Base-by-base conservation (phyloP, 2,113 vertebrate genomes). In the sheep (Ovis aries) region DNA sequence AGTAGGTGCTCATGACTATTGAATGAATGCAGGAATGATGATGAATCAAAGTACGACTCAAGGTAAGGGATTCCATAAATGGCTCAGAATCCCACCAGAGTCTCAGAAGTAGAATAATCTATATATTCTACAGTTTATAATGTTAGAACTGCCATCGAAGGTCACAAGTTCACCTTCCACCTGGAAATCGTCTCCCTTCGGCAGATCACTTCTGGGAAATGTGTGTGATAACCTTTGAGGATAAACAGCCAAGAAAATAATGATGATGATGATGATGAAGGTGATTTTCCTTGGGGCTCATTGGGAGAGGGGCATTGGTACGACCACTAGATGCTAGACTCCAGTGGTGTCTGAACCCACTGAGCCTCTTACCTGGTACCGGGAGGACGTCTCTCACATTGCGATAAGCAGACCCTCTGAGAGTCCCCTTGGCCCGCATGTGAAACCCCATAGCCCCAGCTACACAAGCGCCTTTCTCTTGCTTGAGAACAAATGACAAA, bases 1-100 rank as follows among this genome's bases (percentile, higher is more conserved):
- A 5, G 7, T 1, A 2, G n/a, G 15, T 2, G 1, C 8, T 52
- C 31, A 2, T 5, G 33, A 6, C 15, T 19, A 10, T 5, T 23
- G 10, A 27, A 33, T 4, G 45, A 57, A 13, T 16, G 29, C 48
- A 86, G 40, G 16, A 1, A 12, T 7, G 11, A 11, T 3, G 12
- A 50, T 15, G 10, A 36, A 25, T 1, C 12, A 9, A 86, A 86
- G 31, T 6, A 16, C 19, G 50, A 31, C 8, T 21, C 23, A 25
- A 6, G 25, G 29, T 27, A 15, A 33, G 2, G 8, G 15, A 40
- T 78, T 15, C 3, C 4, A 4, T 11, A 4, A 1, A 11, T 16
- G 55, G 3, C 29, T 62, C 13, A 3, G 62, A 48, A 78, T 59
- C 29, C n/a, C 23, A 5, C 13, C 3, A 0, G 50, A n/a, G 43